Base-by-base conservation (phyloP, 2,113 vertebrate genomes). In the Gallinago paraguaiae region DNA sequence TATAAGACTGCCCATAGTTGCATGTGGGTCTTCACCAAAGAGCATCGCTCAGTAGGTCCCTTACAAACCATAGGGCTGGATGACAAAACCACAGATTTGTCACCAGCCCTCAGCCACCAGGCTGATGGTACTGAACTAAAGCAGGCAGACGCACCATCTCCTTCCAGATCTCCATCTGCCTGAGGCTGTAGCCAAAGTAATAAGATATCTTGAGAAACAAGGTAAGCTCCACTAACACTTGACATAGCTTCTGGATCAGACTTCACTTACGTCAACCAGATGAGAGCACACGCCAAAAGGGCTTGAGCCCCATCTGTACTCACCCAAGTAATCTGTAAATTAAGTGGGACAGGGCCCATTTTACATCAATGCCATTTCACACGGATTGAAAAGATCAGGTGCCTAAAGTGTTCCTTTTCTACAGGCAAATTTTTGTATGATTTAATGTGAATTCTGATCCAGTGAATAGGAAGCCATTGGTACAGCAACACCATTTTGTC, bases 21-120 rank as follows among this genome's bases (percentile, higher is more conserved):
- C 35, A 51, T 39, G 28, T 90, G 82, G 79, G 56, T 94, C 16
- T 64, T 86, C 80, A 81, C 93, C 83, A 95, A 78, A 93, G 64
- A 78, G 20, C 71, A 77, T 43, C 43, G 35, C 60, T 81, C 25
- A 35, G 31, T 16, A 68, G 48, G 59, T 92, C 8, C 12, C 35
- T 91, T 56, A 86, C 43, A 84, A 81, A 81, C 37, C 2, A 2
- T 6, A 64, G n/a, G 61, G 37, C 28, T 1, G 3, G 72, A 78
- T 59, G 84, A 69, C n/a, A 88, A 88, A 94, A 41, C 60, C 77
- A 84, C 43, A n/a, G 70, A 78, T 75, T 75, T 63, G n/a, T 70
- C 67, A 77, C 50, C 76, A 46, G 76, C 25, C 41, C 16, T 35
- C 71, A 76, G 61, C 60, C 54, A 64, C 35, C 35, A 31, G 46